Conservation (phyloP, 2,113 vertebrate genomes). For the Jaculus jaculus region DNA sequence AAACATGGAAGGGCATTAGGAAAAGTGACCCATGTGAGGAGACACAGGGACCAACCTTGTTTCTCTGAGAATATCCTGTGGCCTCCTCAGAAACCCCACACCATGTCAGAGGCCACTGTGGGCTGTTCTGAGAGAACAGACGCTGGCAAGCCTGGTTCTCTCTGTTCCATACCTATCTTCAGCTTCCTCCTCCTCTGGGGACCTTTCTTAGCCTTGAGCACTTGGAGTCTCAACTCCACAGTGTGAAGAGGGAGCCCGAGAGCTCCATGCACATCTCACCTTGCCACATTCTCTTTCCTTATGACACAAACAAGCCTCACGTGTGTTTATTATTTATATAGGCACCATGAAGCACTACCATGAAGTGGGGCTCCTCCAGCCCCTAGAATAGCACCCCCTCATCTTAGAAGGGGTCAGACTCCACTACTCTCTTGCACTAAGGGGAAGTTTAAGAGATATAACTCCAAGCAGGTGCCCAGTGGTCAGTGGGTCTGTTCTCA, state of each 20-base stretch:
- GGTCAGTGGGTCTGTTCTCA: too few species aligned
- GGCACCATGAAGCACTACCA: background rate
- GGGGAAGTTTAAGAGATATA: background rate
- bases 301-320: background rate
- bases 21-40: background rate
- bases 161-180: background rate
- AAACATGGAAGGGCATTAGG: background rate
- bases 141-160: background rate
- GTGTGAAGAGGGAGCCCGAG: background rate
- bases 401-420: background rate
- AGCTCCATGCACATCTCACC: background rate
- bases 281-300: background rate
- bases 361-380: background rate
- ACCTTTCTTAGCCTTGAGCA: background rate
- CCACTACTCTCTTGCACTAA: background rate
- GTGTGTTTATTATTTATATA: background rate
- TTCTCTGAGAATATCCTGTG: conserved; percentile 45
- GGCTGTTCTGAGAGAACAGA: conserved; percentile 45
- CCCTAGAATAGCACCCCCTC: background rate
- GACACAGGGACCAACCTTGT: background rate
- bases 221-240: background rate
- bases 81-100: conserved; percentile 58
- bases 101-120: background rate
- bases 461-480: background rate
- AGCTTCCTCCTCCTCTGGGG: background rate